Evolutionary conservation across 1,140 invertebrate genomes (phyloP).

Genomic region (Planococcus citri): DNA sequence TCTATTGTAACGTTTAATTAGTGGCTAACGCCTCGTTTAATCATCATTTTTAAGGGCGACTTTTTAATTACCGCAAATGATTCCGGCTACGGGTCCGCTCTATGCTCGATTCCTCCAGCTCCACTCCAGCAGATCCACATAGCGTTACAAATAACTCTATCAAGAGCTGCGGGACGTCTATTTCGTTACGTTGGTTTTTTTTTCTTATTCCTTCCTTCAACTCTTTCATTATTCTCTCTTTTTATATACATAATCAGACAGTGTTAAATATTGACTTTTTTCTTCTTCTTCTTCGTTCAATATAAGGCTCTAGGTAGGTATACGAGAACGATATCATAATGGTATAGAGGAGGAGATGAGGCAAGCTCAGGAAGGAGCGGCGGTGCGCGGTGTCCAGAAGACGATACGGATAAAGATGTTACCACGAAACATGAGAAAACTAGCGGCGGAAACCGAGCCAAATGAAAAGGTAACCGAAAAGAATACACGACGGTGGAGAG

Average conservation of each 20-base stretch:
- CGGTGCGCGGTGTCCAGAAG: background rate
- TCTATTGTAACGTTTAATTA: background rate
- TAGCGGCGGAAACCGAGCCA: background rate
- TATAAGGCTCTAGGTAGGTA: no score
- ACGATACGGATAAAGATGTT: background rate
- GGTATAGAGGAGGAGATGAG: no score
- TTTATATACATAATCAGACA: background rate
- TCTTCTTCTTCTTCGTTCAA: background rate
- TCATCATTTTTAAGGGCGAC: background rate
- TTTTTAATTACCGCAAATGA: background rate
- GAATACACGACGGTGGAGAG: background rate
- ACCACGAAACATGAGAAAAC: background rate
- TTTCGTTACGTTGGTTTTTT: no score
- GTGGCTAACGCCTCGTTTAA: background rate
- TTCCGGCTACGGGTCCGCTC: no score
- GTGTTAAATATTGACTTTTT: slow-evolving; percentile 6
- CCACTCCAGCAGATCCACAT: no score
- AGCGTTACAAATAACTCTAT: background rate
- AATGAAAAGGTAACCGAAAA: background rate
- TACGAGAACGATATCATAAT: no score
- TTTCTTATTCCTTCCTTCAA: no score
- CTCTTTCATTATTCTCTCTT: no score
- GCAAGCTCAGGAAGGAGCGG: no score
- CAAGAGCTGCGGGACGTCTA: background rate
- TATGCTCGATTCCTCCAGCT: no score